Base-by-base conservation (phyloP, 2,888 invertebrate genomes). In the Apodemia hepburni region DNA sequence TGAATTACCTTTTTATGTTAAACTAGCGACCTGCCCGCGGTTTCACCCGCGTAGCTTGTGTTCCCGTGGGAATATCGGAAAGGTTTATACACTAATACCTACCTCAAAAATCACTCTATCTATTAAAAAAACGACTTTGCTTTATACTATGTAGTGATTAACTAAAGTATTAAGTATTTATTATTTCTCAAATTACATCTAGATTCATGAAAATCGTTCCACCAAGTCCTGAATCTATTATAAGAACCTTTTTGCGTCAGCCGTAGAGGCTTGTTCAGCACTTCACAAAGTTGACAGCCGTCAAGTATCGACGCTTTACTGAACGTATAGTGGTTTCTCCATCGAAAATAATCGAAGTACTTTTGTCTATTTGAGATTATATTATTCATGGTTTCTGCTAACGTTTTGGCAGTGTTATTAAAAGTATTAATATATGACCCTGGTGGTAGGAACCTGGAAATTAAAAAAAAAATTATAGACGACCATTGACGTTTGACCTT, bases 271-370 rank as follows among this genome's bases (percentile, higher is more conserved):
- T 78, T 77, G 61, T 85, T 86, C 54, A 87, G 61, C 0, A 73
- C 71, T 2, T 70, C 64, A 18, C 87, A 88, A 1, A 88, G 65
- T 0, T 45, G 62, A 57, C 88, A 88, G 0, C 77, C 73, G 54
- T 87, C 76, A 1, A 87, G 66, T 0, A 73, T 68, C 0, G 65
- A 65, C 0, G 77, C 69, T 9, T 72, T 68, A 12, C 69, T 73
- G 33, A 87, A 68, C 1, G 64, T 61, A 66, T 86, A 88, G 62
- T 84, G 76, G 61, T 81, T 79, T 59, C 71, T 77, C 87, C 86
- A 88, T 18, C 74, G 71, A 66, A 87, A 88, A 69, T 74, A 84
- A 3, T 85, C 75, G 60, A 75, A 75, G 66, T 87, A 87, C 0
- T 66, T 65, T 0, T 70, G 68, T 27, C 69, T 73, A 63, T 84